Evolutionary conservation across 2,113 vertebrate genomes (phyloP).

Genomic region (Oryzias celebensis): DNA sequence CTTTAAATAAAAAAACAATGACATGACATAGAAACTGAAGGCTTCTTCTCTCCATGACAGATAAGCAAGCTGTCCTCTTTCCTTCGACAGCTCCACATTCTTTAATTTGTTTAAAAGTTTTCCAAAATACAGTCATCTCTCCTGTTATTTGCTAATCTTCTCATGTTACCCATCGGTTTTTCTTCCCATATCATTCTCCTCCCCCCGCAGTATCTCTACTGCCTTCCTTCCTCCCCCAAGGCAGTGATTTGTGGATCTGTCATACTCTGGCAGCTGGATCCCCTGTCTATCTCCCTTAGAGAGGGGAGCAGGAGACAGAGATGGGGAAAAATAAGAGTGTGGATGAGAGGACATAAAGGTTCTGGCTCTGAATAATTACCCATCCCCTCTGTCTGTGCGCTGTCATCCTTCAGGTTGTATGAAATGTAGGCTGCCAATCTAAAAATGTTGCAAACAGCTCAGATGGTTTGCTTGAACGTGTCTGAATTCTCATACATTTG

Average conservation of each 20-base stretch:
- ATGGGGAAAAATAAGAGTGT: constrained; percentile 13
- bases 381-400: constrained; percentile 37
- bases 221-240: constrained; percentile 32
- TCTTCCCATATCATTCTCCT: not conserved
- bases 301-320: constrained; percentile 29
- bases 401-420: constrained; percentile 40
- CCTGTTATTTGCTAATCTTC: constrained; percentile 18
- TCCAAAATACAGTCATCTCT: not conserved
- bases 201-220: constrained; percentile 11
- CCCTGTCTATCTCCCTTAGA: constrained; percentile 43
- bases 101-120: constrained; percentile 2
- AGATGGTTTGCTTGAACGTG: too few species aligned
- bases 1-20: constrained; percentile 36
- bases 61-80: constrained; percentile 45
- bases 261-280: constrained; percentile 54
- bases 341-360: constrained; percentile 33
- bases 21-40: constrained; percentile 48
- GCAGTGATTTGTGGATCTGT: constrained; percentile 68
- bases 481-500: too few species aligned
- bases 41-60: constrained; percentile 27
- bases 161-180: constrained; percentile 7
- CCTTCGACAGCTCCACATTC: not conserved
- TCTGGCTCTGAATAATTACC: constrained; percentile 63
- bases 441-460: too few species aligned
- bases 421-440: too few species aligned